These are phyloP conservation scores for Eulemur rufifrons DNA, from an alignment of 2,113 vertebrate species.

Conservation along the genomic window DNA sequence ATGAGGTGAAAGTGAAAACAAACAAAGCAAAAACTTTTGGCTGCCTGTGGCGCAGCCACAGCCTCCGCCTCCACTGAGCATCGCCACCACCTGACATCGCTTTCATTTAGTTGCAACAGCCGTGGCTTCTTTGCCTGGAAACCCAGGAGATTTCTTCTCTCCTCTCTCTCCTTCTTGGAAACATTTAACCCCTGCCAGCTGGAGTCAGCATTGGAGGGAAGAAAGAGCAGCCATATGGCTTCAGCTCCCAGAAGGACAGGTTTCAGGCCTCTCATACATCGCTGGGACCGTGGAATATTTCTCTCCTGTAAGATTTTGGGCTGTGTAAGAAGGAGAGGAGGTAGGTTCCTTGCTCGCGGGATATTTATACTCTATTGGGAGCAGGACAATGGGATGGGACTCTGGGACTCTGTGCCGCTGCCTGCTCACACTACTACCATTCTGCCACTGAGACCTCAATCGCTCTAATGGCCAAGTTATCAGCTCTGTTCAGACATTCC, in stretches of 20 bases:
- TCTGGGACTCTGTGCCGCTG: not conserved
- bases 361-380: not conserved
- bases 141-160: slow-evolving; percentile 41
- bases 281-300: not conserved
- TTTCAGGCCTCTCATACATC: not conserved
- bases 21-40: slow-evolving; percentile 14
- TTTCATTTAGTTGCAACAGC: slow-evolving; percentile 25
- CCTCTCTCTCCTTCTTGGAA: not conserved
- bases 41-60: not conserved
- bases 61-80: fast-evolving
- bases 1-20: slow-evolving; percentile 55
- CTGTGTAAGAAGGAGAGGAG: not conserved
- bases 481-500: not conserved
- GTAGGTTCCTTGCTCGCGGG: not conserved
- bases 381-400: no score
- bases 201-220: not conserved
- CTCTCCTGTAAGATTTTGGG: not conserved
- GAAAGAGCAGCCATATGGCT: not conserved
- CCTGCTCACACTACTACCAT: fast-evolving
- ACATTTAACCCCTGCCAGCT: slow-evolving; percentile 22
- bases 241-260: not conserved
- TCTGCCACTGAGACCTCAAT: not conserved
- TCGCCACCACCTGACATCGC: not conserved
- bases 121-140: not conserved
- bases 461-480: not conserved